These are phyloP conservation scores for Oscheius sp. DNA, from an alignment of 2,888 invertebrate genomes.

Conservation along the genomic window DNA sequence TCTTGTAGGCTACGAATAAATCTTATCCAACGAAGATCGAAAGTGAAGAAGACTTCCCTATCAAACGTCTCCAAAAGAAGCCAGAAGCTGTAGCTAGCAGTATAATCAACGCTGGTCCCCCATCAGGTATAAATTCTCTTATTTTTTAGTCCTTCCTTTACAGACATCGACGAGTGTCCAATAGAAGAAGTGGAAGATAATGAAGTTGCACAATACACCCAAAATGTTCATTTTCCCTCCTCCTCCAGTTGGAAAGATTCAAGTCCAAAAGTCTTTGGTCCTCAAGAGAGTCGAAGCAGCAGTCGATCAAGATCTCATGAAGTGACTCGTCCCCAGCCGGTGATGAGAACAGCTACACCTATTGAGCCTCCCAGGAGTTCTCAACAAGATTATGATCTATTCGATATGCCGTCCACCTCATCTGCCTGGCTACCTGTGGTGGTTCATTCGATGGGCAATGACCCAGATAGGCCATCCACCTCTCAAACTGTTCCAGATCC, in stretches of 20 bases:
- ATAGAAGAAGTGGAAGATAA: constrained; percentile 1
- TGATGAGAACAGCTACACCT: background rate
- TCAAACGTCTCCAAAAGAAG: background rate
- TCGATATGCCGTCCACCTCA: constrained; percentile 40
- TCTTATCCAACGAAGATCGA: constrained; percentile 47
- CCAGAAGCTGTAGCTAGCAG: background rate
- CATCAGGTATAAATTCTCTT: too few species aligned
- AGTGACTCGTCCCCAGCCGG: constrained; percentile 3
- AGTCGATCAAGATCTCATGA: constrained; percentile 8
- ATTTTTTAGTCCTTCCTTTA: background rate
- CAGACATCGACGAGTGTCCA: background rate
- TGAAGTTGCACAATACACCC: constrained; percentile 28
- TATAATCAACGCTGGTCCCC: background rate
- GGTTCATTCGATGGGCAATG: constrained; percentile 35
- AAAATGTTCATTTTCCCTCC: background rate
- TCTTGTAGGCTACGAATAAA: constrained; percentile 38
- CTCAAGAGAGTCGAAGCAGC: constrained; percentile 12
- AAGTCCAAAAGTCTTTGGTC: constrained; percentile 25
- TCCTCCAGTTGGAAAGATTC: constrained; percentile 9
- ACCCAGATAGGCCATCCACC: constrained; percentile 5
- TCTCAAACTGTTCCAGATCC: constrained; percentile 1
- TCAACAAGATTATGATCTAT: constrained; percentile 30
- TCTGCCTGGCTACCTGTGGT: constrained; percentile 45
- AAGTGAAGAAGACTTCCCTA: constrained; percentile 44
- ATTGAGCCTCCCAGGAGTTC: constrained; percentile 2